phyloP scores from a whole-genome alignment of 2,113 vertebrate genomes.

The Glaucidium brasilianum region DNA sequence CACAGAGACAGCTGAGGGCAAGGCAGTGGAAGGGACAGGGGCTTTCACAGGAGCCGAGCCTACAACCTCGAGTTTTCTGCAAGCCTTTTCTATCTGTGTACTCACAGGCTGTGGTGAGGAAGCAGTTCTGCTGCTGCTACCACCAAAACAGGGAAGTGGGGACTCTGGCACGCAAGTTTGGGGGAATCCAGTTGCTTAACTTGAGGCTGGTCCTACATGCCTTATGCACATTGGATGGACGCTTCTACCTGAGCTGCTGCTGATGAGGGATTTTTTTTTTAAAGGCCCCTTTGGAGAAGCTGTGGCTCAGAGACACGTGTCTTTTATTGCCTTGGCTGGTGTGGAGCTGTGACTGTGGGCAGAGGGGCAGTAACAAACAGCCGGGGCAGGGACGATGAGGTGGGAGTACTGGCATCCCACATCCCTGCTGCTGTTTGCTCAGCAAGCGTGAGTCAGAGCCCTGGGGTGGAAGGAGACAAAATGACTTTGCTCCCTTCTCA shows the following conservation, averaged over 20 bases:
- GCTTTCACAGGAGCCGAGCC: not conserved
- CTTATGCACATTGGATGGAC: not conserved
- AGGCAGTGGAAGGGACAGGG: not conserved
- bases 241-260: not conserved
- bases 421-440: not conserved
- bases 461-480: not conserved
- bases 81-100: accelerated
- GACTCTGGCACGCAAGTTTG: accelerated
- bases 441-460: not conserved
- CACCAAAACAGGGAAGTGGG: not conserved
- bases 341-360: not conserved
- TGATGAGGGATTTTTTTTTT: accelerated
- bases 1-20: not conserved
- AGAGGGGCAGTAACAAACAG: not conserved
- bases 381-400: not conserved
- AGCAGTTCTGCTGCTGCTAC: not conserved
- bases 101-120: not conserved
- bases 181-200: not conserved
- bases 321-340: not conserved
- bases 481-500: not conserved
- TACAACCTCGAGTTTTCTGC: not conserved
- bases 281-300: not conserved
- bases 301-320: not conserved
- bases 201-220: not conserved
- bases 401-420: not conserved